A percentile compares a stretch with the other conserved stretches of the same genome.
Conservation (phyloP, 2,797 vertebrate species). For the Enteromius afrohamiltoni region DNA sequence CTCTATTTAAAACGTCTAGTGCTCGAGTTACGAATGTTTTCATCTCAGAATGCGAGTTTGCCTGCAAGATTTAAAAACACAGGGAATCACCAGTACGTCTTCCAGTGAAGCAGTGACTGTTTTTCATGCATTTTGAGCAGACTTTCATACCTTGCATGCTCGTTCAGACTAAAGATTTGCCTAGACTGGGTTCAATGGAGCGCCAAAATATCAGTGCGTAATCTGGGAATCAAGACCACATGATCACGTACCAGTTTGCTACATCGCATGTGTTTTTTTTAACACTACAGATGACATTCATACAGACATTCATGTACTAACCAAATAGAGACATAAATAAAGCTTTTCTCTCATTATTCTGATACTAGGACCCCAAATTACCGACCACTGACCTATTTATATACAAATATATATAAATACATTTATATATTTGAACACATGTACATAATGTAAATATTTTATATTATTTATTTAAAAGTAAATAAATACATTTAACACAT, state of each 20-base stretch:
- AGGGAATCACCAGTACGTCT: background rate
- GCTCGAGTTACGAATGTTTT: constrained; percentile 26
- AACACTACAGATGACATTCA: constrained; percentile 22
- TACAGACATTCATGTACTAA: background rate
- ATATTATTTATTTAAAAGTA: background rate
- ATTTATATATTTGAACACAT: background rate
- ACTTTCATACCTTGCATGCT: constrained; percentile 16
- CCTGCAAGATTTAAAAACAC: background rate
- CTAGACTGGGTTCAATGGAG: constrained; percentile 39
- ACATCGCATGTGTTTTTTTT: constrained; percentile 2
- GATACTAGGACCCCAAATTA: background rate
- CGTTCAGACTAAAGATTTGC: background rate
- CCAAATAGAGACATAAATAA: background rate
- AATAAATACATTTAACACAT: background rate
- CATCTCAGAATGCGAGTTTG: constrained; percentile 10
- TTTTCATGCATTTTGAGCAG: constrained; percentile 16
- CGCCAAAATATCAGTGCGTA: constrained; percentile 36
- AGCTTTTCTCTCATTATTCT: background rate
- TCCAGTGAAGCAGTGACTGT: background rate
- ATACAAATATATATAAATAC: background rate
- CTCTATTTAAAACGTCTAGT: constrained; percentile 12
- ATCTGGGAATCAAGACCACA: constrained; percentile 48
- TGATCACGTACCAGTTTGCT: constrained; percentile 41
- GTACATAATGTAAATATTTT: background rate
- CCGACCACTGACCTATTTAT: background rate